Evolutionary conservation across 2,113 vertebrate genomes (phyloP), one percentile per base, ranked within the genome.

Genomic region (Antigone vipio): DNA sequence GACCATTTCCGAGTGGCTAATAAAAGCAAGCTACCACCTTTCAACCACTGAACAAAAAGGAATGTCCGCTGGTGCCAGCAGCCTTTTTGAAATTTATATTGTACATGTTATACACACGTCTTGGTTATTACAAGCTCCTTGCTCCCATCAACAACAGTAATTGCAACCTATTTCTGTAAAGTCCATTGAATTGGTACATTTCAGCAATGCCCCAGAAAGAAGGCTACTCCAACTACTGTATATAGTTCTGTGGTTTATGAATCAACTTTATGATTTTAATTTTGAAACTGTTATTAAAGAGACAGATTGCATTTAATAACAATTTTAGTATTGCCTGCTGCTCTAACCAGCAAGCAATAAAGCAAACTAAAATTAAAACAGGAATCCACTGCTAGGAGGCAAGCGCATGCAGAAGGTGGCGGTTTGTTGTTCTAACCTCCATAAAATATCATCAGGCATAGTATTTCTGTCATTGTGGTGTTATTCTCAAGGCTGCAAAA

Each of bases 241-340:
- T 96, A 89, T 96, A 95, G 97, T 96, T 92, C 91, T 92, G 76
- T 81, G 78, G 87, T 93, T 97, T 98, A 97, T 98, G 95, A 98
- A 98, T 97, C 80, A 97, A 97, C 82, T 98, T 98, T 98, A 98
- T 94, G 96, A 94, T 96, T 97, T 95, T 94, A 97, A 98, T 97
- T 98, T 98, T 93, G 91, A 53, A 93, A 72, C 82, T 96, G 96
- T 98, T 98, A 97, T 97, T 98, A 98, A 97, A 96, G 82, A 98
- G 96, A 98, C 93, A 97, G 94, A 98, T 97, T 96, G 92, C 84
- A 90, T 97, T 97, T 98, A 97, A 98, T 97, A 97, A 95, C 94
- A 79, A 94, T 97, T 97, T 97, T 96, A 96, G 92, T 94, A 95
- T 83, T 83, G 94, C 83, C 79, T 95, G 86, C 83, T 95, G 95